Evolutionary conservation across 2,888 invertebrate species (phyloP), one percentile per base, ranked within the genome.

Genomic region (Cartodere bifasciata): DNA sequence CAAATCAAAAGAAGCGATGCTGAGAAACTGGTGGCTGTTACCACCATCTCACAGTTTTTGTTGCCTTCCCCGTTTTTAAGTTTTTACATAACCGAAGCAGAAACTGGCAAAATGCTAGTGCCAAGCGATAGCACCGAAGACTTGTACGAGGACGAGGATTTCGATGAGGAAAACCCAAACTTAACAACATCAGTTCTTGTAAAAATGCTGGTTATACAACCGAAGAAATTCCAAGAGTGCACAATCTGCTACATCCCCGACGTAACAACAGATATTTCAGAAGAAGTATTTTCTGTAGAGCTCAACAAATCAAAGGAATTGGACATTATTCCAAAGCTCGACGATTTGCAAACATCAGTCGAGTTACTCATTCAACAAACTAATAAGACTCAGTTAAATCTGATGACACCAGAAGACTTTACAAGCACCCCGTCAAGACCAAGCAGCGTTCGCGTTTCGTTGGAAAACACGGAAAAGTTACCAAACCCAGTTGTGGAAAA

Each of bases 371-470:
- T 59, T 22, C 54, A 58, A 38, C 53, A 52, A 31, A 48, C 39
- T 43, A 34, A 48, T 46, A 26, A 41, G 28, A 40, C 43, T 39
- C 33, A 62, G 50, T 60, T 84, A 13, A 85, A 78, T 49, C 66
- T 86, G 14, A 83, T 88, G 77, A 87, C 88, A 0, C 88, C 90
- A 0, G 87, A 88, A 50, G 86, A 85, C 11, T 90, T 90, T 45
- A 73, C 70, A 38, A 68, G 74, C 2, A 66, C 68, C 43, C 39
- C 37, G 20, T 44, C 47, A 1, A 39, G 49, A 39, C 62, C 64
- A 3, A n/a, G n/a, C n/a, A n/a, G n/a, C n/a, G 14, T 23, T 23
- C 14, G 9, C 14, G 3, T 23, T 23, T 23, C n/a, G 5, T 12
- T 23, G 6, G n/a, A 4, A 17, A 16, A 24, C 20, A 5, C 26